These are phyloP conservation scores for Temnothorax longispinosus DNA, from an alignment of 1,140 invertebrate genomes.

Conservation along the genomic window DNA sequence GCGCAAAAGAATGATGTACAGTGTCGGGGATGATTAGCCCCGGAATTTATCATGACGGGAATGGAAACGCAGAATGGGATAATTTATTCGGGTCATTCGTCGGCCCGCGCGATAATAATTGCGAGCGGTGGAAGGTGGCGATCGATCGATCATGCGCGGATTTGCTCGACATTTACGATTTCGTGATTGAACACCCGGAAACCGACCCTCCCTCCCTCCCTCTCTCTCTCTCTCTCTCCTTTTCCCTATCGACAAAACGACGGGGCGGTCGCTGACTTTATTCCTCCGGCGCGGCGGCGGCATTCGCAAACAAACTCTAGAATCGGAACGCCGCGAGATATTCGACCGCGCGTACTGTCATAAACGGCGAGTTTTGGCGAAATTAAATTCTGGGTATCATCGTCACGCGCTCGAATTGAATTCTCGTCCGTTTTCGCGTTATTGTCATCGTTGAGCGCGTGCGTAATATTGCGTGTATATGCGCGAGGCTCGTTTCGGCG, in stretches of 20 bases:
- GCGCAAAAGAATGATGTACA: slow-evolving; percentile 7
- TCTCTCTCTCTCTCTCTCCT: neutral
- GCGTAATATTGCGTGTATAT: neutral
- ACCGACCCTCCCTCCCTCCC: neutral
- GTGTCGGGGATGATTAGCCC: slow-evolving; percentile 13
- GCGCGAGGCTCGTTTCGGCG: neutral
- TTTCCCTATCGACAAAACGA: slow-evolving; percentile 39
- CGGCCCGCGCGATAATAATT: slow-evolving; percentile 45
- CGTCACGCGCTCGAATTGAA: slow-evolving; percentile 8
- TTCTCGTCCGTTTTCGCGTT: neutral
- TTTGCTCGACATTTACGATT: slow-evolving; percentile 51
- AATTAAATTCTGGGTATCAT: slow-evolving; percentile 42
- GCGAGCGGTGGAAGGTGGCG: slow-evolving; percentile 13
- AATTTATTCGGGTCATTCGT: slow-evolving; percentile 54
- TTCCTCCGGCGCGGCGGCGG: slow-evolving; percentile 5
- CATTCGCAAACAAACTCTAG: slow-evolving; percentile 29
- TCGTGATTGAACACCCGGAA: slow-evolving; percentile 37
- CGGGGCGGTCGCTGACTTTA: slow-evolving; percentile 23
- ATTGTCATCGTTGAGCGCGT: neutral
- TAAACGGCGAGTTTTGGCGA: slow-evolving; percentile 1
- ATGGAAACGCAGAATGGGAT: slow-evolving; percentile 3
- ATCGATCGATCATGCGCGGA: slow-evolving; percentile 44
- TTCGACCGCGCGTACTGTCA: neutral
- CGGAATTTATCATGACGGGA: neutral
- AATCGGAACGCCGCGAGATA: neutral